Base-by-base conservation (phyloP, 2,888 invertebrate genomes). In the Cephus nigrinus region DNA sequence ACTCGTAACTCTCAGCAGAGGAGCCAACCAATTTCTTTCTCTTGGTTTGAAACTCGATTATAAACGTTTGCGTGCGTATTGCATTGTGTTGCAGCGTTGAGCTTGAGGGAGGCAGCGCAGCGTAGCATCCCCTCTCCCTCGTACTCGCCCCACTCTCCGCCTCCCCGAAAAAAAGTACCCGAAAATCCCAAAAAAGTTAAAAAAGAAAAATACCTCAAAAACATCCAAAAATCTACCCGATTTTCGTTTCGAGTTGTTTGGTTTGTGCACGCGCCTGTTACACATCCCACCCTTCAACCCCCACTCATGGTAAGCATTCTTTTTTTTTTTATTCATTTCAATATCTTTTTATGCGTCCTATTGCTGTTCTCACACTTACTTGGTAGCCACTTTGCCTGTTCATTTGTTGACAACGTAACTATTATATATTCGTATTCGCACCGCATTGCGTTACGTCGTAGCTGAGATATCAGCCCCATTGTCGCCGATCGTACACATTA, bases 171-270 rank as follows among this genome's bases (percentile, higher is more conserved):
- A 79, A 83, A 82, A 84, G 74, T 80, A 79, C 75, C 82, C 78
- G 79, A 82, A 80, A 84, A 84, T 76, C 78, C 83, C 76, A 77
- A 82, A 86, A 86, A 84, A 86, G 73, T 80, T 81, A 83, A 82
- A 85, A 81, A 82, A 82, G 82, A 77, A 81, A 77, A 76, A 73
- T 79, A 82, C 82, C 85, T 84, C 86, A 84, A 87, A 86, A 85
- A 83, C 84, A 84, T 84, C 88, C 87, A 86, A 89, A 88, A 87
- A 86, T 88, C 90, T 89, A 86, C 86, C 90, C 90, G 87, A 90
- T 91, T 91, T 91, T 91, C 90, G 91, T 91, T 91, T 91, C 91
- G 90, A 91, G 91, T 91, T 91, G 90, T 91, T 91, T 91, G 91
- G 91, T 91, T 91, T 91, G 91, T 91, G 91, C 91, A 91, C 91